Base-by-base conservation (phyloP, 92 coral and sea anemone species). In the Pocillopora grandis region DNA sequence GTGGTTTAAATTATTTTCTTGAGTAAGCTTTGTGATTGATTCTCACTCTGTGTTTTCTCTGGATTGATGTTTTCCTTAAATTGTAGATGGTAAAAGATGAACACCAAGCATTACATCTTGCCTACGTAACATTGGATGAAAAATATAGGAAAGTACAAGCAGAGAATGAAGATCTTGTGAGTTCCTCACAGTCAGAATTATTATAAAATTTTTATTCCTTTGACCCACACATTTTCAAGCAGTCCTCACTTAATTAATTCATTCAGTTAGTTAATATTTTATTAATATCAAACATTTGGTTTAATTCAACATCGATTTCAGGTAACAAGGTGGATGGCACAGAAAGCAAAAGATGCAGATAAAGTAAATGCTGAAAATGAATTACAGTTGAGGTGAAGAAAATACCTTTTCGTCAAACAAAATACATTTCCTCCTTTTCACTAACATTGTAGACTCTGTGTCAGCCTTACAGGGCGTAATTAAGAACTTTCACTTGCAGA, bases 291-390 rank as follows among this genome's bases (percentile, higher is more conserved):
- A 1, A 62, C 7, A 52, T 78, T 79, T 31, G 57, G 55, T 78
- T 10, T 13, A 20, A 18, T 6, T 62, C 35, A 18, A 10, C 15
- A 8, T 59, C 49, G n/a, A 33, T 12, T 73, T 56, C 76, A 96
- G 99, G 93, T 96, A 49, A 89, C 91, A 84, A 93, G 99, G 71
- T 96, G 99, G 99, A 96, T 96, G 99, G 36, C 80, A 55, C 93
- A 94, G 80, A 96, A 96, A 84, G 99, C 99, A 2, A 90, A 90
- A 84, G 99, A 90, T 78, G 99, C 99, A 21, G 97, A 96, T 78
- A 91, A 89, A 88, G 87, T 96, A 56, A 96, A 96, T 79, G 77
- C 90, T 80, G 98, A 96, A 77, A 96, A 96, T 88, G 99, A 96
- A 85, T 77, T 74, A 61, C 96, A 90, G 81, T 49, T 73, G 77